Base-by-base conservation (phyloP, 2,113 vertebrate species). In the Scomber colias region DNA sequence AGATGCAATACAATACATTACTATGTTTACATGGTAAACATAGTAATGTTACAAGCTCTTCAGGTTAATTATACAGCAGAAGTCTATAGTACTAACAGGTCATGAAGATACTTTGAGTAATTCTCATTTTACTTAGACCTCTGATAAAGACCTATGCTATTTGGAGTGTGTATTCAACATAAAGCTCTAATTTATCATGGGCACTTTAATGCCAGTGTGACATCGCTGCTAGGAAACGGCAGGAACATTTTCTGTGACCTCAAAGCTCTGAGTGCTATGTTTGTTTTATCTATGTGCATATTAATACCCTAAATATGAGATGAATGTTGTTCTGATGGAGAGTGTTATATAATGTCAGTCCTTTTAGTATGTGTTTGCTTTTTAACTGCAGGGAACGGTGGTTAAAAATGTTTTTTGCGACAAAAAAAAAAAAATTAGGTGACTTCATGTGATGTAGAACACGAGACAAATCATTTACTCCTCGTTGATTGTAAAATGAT, bases 401-500 rank as follows among this genome's bases (percentile, higher is more conserved):
- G n/a, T 65, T n/a, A 27, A 24, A 73, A 55, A 35, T 60, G 19
- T 12, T 16, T 27, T 27, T 27, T 27, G 24, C 24, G 21, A 21
- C 21, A 27, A 27, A 27, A 27, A 27, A 27, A 27, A 27, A 27
- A 27, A 21, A 21, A 21, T 21, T 21, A 21, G 21, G 1, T 21
- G 14, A 30, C 56, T 81, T 62, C 55, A 79, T 57, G 63, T 75
- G 66, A 79, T 79, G 61, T 63, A 30, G 44, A 79, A 75, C 76
- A 78, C 67, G 61, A 60, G 61, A 63, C 61, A 3, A 63, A 79
- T 84, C 55, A 77, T 76, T 82, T 83, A 80, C 80, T 85, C 63
- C 66, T 49, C 2, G 11, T 73, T 82, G 62, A 79, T 75, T 59
- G 79, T 57, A 31, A 64, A n/a, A 17, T 51, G 68, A 71, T 59